Conservation (phyloP, 2,888 invertebrate species). For the Apamea anceps region DNA sequence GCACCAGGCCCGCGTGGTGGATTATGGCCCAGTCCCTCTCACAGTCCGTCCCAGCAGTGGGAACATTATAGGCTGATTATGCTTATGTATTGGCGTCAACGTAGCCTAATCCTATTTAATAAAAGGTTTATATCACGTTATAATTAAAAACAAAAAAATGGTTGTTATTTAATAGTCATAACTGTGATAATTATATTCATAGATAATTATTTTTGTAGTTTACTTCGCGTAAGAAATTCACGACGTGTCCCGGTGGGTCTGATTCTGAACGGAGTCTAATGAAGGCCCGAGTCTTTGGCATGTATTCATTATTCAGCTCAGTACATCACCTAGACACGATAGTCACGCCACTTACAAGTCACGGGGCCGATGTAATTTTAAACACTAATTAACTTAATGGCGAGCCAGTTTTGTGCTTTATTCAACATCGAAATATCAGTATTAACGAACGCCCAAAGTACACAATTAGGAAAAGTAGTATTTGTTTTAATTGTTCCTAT, state of each 20-base stretch:
- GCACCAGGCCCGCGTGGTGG: too few species aligned
- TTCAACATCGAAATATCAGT: constrained; percentile 24
- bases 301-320: constrained; percentile 57
- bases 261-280: constrained; percentile 20
- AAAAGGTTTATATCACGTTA: too few species aligned
- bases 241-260: background rate
- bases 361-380: constrained; percentile 46
- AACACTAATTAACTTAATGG: constrained; percentile 60
- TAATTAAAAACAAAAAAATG: too few species aligned
- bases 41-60: too few species aligned
- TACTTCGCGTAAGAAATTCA: background rate
- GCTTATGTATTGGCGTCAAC: too few species aligned
- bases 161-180: too few species aligned
- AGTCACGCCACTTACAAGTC: constrained; percentile 65
- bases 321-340: constrained; percentile 55
- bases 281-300: constrained; percentile 10
- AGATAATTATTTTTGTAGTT: background rate
- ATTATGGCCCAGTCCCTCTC: too few species aligned
- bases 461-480: constrained; percentile 33
- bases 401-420: constrained; percentile 27
- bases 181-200: too few species aligned
- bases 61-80: too few species aligned
- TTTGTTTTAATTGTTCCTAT: constrained; percentile 17
- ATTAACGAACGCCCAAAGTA: constrained; percentile 25
- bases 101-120: background rate